These are phyloP conservation scores for Hafferia zeledoni DNA, from an alignment of 2,797 vertebrate species.

Conservation along the genomic window DNA sequence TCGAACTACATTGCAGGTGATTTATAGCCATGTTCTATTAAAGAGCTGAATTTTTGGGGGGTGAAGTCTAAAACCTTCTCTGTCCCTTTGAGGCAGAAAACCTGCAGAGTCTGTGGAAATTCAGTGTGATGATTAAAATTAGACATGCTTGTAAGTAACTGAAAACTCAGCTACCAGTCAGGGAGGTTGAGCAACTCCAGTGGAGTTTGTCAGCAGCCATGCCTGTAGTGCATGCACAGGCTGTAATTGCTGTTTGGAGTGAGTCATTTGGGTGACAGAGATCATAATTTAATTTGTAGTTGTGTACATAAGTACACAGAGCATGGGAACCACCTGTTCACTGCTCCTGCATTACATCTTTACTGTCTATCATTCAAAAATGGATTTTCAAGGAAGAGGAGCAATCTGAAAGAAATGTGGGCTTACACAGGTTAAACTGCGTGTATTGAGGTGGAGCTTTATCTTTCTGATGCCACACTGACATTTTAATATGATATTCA, in stretches of 20 bases:
- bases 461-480: not conserved
- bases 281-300: not conserved
- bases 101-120: not conserved
- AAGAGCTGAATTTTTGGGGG: not conserved
- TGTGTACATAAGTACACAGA: not conserved
- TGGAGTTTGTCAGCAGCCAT: not conserved
- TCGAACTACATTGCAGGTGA: not conserved
- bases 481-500: not conserved
- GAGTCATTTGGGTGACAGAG: constrained; percentile 29
- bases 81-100: not conserved
- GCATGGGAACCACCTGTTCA: not conserved
- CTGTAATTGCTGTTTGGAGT: not conserved
- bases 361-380: not conserved
- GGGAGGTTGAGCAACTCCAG: not conserved
- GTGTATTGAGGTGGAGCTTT: not conserved
- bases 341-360: not conserved
- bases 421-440: not conserved
- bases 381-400: not conserved
- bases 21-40: not conserved
- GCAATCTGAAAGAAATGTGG: not conserved
- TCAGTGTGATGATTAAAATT: not conserved
- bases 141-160: not conserved
- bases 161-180: not conserved
- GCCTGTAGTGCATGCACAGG: not conserved
- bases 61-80: not conserved